Base-by-base conservation (phyloP, 2,888 invertebrate species). In the Habroteleia sp. region DNA sequence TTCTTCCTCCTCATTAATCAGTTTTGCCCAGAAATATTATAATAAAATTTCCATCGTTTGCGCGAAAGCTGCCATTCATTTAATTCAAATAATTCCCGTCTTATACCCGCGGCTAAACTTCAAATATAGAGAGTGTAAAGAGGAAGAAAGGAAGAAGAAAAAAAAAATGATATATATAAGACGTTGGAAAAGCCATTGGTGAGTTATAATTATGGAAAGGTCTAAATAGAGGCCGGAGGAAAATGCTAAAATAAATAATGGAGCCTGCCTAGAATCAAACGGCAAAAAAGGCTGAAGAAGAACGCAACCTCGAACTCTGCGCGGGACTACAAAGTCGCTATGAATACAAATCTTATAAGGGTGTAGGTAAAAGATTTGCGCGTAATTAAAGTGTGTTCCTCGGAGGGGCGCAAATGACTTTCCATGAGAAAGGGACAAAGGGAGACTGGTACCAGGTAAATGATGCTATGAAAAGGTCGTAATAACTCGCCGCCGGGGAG, bases 21-120 rank as follows among this genome's bases (percentile, higher is more conserved):
- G n/a, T n/a, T 35, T 48, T 41, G 20, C 25, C 46, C 46, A 39
- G 71, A 63, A 71, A 63, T 71, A 62, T 71, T 56, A 71, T 71
- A 71, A 71, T 71, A 71, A 56, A 54, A 63, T 71, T 62, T 71
- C 33, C 62, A 41, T 63, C 16, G 63, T 56, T 63, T 56, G 46
- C 62, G 29, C 62, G 16, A 39, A 54, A 62, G 48, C 63, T 35
- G 27, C 56, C 62, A 54, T 63, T 71, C 71, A 71, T 62, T 71
- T 71, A 17, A 23, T 42, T 54, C 71, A 33, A 71, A 71, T 71
- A 56, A 63, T 56, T 62, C 42, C 56, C 16, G 46, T 23, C 56
- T 63, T 56, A n/a, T n/a, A 37, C 23, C 48, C 41, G 56, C 54
- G 71, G 52, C 44, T 54, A 33, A 71, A 52, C 62, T 54, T 71